These are phyloP conservation scores for Drosophila yooni DNA, from an alignment of 2,888 invertebrate species.

Conservation along the genomic window DNA sequence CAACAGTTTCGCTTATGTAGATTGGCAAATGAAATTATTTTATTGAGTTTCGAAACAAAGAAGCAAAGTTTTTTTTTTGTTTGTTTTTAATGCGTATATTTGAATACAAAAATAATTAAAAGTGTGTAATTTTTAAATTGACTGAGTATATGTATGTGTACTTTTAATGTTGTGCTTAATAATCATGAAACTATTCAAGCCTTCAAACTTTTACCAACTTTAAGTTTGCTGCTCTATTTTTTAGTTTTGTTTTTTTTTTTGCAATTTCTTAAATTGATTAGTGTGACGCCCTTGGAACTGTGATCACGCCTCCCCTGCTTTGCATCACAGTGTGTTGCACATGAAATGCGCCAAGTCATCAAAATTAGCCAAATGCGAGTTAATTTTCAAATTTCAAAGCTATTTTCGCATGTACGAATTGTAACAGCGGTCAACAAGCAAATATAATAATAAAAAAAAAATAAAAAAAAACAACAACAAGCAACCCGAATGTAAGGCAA, in stretches of 20 bases:
- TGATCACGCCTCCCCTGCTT: constrained; percentile 20
- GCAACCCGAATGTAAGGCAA: constrained; percentile 38
- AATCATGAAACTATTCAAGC: background rate
- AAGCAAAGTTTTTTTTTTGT: background rate
- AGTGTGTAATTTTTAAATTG: background rate
- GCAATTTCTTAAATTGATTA: constrained; percentile 11
- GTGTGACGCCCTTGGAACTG: constrained; percentile 24
- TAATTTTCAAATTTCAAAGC: constrained; percentile 61
- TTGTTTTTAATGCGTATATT: background rate
- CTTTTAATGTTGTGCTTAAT: background rate
- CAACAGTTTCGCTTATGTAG: background rate
- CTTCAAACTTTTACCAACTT: background rate
- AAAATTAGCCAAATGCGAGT: constrained; percentile 45
- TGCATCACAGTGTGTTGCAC: constrained; percentile 45
- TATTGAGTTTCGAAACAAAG: background rate
- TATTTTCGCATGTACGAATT: constrained; percentile 19
- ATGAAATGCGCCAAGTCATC: constrained; percentile 39
- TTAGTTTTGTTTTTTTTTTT: background rate
- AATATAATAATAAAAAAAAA: constrained; percentile 9
- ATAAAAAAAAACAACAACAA: constrained; percentile 8
- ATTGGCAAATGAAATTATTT: background rate
- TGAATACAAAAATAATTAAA: background rate
- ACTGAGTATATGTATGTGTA: background rate
- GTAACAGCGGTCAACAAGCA: constrained; percentile 20
- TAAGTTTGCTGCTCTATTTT: background rate